A percentile compares a stretch with the other conserved stretches of the same genome.
phyloP scores from a whole-genome alignment of 2,113 vertebrate species.

The Thomomys bottae region DNA sequence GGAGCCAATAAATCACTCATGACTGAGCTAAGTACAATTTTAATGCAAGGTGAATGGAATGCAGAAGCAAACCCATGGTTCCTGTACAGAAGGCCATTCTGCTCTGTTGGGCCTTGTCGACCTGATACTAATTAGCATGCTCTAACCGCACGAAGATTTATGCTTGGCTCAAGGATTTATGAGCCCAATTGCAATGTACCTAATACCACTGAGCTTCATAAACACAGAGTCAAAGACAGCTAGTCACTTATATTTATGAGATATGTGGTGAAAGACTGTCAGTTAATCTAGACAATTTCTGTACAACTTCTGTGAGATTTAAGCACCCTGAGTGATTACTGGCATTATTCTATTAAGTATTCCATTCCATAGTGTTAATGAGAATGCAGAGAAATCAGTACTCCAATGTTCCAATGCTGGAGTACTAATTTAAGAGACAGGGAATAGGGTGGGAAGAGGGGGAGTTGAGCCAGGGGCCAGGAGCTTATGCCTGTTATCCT shows the following conservation, averaged over 20 bases:
- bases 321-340: not conserved
- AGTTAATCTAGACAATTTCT: not conserved
- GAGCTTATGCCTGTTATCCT: no score
- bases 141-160: conserved; percentile 20
- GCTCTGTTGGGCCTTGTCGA: not conserved
- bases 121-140: conserved; percentile 44
- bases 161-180: conserved; percentile 40
- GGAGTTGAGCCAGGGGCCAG: no score
- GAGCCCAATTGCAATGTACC: conserved; percentile 36
- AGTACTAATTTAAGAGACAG: no score
- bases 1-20: conserved; percentile 50
- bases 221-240: conserved; percentile 8
- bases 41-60: conserved; percentile 23
- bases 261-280: conserved; percentile 42
- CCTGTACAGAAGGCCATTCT: not conserved
- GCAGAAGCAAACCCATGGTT: not conserved
- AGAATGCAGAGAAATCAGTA: conserved; percentile 12
- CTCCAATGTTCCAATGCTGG: not conserved
- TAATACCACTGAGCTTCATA: conserved; percentile 12
- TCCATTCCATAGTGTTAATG: not conserved
- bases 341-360: not conserved
- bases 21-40: conserved; percentile 7
- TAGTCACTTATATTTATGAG: conserved; percentile 34
- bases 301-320: not conserved
- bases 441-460: no score